Evolutionary conservation across 2,113 vertebrate genomes (phyloP), one percentile per base, ranked within the genome.

Genomic region (Cromileptes altivelis): DNA sequence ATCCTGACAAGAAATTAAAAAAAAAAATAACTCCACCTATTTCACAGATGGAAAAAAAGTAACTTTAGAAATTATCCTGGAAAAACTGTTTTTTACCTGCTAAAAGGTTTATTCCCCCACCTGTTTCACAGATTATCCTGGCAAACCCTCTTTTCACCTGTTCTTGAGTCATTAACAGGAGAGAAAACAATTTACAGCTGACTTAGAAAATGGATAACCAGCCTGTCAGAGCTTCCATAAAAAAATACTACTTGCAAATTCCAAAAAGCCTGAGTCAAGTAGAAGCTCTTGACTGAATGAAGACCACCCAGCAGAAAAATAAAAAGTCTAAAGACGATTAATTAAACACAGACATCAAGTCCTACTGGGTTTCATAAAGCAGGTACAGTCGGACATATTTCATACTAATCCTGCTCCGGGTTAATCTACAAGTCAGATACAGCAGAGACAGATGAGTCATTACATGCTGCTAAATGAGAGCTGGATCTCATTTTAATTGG

Each of bases 391-490:
- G 42, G 42, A 15, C 27, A 69, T 68, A 49, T 69, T 78, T 71
- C 33, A 60, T 9, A 6, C 33, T 77, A 88, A 89, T 91, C 87
- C 85, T 58, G 13, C 25, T 70, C 65, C 6, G 75, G 73, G 70
- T 72, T 83, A 63, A 90, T 80, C 71, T 74, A 33, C 14, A 23
- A 79, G 75, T 79, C 33, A 40, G 19, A 57, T 1, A 6, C 75
- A 23, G 57, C 78, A 60, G 53, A 72, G 58, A 58, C 61, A 70
- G 52, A 83, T 71, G 37, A 79, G 65, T 82, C 49, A 55, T 70
- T 72, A 37, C 63, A 70, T 8, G 30, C 18, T 58, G 72, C 8
- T 14, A 71, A 58, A 81, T 62, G 30, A 75, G 76, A 90, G 80
- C 30, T 86, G 62, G 64, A 33, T 73, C 68, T 72, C 33, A 63